Evolutionary conservation across 2,113 vertebrate species (phyloP).

Genomic region (Bombycilla garrulus): DNA sequence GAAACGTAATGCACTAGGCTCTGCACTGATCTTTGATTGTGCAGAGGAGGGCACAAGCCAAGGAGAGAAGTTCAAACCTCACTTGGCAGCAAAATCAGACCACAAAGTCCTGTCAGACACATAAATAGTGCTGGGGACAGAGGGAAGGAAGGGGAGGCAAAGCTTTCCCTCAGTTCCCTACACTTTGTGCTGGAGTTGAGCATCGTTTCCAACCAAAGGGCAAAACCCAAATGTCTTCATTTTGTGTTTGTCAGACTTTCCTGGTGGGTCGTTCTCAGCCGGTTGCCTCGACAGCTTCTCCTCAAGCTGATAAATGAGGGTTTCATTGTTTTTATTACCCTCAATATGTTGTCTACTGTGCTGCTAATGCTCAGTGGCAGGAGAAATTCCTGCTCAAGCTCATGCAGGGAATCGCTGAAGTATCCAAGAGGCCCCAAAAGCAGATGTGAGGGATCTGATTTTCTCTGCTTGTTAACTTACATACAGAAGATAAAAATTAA

Average conservation of each 20-base stretch:
- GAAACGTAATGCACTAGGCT: background rate
- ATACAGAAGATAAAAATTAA: background rate
- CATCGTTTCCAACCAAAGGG: background rate
- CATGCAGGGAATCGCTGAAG: background rate
- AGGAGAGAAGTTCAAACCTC: background rate
- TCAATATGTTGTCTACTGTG: background rate
- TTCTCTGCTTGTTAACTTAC: constrained; percentile 33
- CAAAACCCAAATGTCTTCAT: background rate
- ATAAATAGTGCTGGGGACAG: background rate
- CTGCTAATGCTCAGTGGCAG: background rate
- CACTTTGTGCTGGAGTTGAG: background rate
- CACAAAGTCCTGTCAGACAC: background rate
- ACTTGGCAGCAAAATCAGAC: background rate
- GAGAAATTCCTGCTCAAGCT: background rate
- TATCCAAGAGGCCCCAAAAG: background rate
- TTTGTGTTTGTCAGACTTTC: background rate
- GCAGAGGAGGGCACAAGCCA: background rate
- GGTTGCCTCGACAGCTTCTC: background rate
- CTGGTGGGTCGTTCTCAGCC: background rate
- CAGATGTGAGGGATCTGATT: constrained; percentile 13
- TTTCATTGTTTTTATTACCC: constrained; percentile 21
- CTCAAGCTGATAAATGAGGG: constrained; percentile 17
- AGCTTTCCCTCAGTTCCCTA: background rate
- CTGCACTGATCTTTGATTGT: background rate
- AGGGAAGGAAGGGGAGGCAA: background rate